Base-by-base conservation (phyloP, 2,888 invertebrate genomes). In the Drosophila ustulata region DNA sequence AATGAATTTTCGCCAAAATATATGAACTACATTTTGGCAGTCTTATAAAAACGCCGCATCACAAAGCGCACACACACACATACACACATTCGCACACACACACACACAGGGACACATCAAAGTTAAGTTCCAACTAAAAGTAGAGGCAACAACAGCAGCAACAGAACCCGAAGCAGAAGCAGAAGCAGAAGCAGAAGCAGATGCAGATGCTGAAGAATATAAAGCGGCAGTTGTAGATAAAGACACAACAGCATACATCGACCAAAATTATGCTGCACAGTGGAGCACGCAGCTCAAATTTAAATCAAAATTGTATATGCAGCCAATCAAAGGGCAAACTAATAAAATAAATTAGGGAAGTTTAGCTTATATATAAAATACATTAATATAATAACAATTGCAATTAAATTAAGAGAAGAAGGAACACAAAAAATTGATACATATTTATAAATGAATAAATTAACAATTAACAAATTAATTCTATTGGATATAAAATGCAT, bases 1-100 rank as follows among this genome's bases (percentile, higher is more conserved):
- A 84, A 84, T 76, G 84, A 85, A 85, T 85, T 85, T 88, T 88
- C 82, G 78, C 85, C 80, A 82, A 82, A 84, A 78, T 84, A 82
- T 84, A 87, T 83, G 75, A 87, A 84, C 82, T 84, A 80, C 80
- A 82, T 75, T 87, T 84, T 84, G 87, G 68, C 83, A 87, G 88
- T 84, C 87, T 87, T 80, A 78, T 84, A 83, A 87, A 83, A 87
- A 81, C 87, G 84, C 63, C 75, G 68, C 71, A 58, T 58, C 76
- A 67, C 61, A 70, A 57, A 69, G 63, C 64, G 47, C 52, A 59
- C 58, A 50, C 45, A 55, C 39, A 55, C 26, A 47, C 46, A 58
- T 45, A 47, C 41, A 46, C 26, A 50, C 53, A 39, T 23, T 46
- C 26, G 39, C 32, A 55, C 55, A 57, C 45, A 41, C 11, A 55